Evolutionary conservation across 2,888 invertebrate species (phyloP), one percentile per base, ranked within the genome.

Genomic region (Cephus pulcher): DNA sequence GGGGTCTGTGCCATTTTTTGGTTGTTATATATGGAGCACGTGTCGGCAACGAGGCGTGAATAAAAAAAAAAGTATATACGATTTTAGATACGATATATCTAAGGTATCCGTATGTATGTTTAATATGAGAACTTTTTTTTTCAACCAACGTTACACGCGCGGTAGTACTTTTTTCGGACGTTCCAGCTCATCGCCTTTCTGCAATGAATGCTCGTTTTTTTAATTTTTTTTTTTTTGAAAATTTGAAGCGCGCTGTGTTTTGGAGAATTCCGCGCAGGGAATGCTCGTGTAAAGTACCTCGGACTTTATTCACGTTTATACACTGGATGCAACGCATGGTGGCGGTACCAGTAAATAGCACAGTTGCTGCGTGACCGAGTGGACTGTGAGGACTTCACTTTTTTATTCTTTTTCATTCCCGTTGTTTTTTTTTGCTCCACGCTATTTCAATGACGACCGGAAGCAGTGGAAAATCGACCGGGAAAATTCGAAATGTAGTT

Each of bases 401-500:
- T 56, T 40, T 15, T 23, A 76, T 73, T 33, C 30, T 2, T 68
- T 37, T 68, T 30, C 4, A 33, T 35, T 75, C 69, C 32, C 4
- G 6, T 33, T 32, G 12, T 30, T 9, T 75, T 56, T n/a, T 35
- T 34, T 12, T 75, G 12, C 2, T 35, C 35, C 34, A 32, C 40
- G 15, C 15, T 75, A n/a, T 75, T 68, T 34, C 35, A 34, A 35
- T 73, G 73, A 73, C 73, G 32, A 73, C 75, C 75, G 76, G 71
- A 79, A 79, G 76, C 76, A 74, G 33, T 32, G 71, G 34, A 71
- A 71, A 71, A 84, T 86, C 82, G 81, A 80, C 80, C 84, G 81
- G 81, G 83, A 85, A 87, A 87, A 84, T 86, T 84, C 82, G 85
- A 81, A 85, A 87, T 85, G 84, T 83, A 82, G 86, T 86, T 87